Evolutionary conservation across 2,113 vertebrate genomes (phyloP).

Genomic region (Rhombomys opimus): DNA sequence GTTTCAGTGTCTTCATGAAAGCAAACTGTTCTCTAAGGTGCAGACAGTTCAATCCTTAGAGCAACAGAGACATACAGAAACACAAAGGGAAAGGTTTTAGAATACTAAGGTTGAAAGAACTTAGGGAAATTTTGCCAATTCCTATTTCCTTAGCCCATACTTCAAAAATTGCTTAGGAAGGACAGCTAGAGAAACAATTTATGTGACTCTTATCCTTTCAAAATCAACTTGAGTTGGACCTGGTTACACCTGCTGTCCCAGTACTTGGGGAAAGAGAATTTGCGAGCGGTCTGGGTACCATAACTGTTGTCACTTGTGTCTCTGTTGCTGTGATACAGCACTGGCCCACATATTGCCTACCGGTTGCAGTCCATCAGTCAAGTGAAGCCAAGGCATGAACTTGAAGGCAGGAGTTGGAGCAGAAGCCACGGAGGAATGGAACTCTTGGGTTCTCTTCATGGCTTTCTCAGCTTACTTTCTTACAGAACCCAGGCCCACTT

Average conservation of each 20-base stretch:
- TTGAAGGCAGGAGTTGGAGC: neutral
- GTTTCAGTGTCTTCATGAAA: constrained; percentile 20
- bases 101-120: constrained; percentile 28
- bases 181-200: neutral
- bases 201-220: constrained; percentile 21
- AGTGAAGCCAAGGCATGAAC: neutral
- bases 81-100: constrained; percentile 43
- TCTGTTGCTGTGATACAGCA: neutral
- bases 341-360: neutral
- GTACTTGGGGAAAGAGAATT: neutral
- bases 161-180: constrained; percentile 31
- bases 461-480: neutral
- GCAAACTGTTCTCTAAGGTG: constrained; percentile 30
- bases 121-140: constrained; percentile 41
- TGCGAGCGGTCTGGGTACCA: neutral
- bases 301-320: neutral
- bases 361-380: neutral
- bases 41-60: constrained; percentile 18
- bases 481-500: neutral
- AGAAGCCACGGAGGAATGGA: neutral
- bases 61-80: constrained; percentile 11
- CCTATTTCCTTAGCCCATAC: neutral
- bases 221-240: neutral
- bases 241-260: neutral
- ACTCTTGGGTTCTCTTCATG: neutral